Conservation (phyloP, 2,888 invertebrate species). For the Leucania comma region DNA sequence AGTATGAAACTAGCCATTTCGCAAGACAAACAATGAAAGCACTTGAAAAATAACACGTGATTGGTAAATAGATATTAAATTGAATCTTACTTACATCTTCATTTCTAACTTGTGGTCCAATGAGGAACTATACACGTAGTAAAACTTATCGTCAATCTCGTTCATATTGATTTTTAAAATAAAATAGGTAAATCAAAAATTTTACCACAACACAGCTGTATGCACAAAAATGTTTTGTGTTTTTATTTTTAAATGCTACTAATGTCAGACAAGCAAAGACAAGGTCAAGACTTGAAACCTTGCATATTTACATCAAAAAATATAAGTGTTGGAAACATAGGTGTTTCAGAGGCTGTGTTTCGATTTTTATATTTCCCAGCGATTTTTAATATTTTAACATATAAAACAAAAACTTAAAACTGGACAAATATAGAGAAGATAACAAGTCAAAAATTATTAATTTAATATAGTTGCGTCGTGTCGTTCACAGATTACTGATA, state of each 20-base stretch:
- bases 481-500: no score
- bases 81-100: slow-evolving; percentile 94
- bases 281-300: neutral
- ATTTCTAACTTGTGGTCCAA: slow-evolving; percentile 96
- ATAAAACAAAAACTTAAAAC: no score
- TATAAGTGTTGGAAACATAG: neutral
- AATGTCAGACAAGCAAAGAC: slow-evolving; percentile 8
- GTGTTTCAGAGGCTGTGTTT: neutral
- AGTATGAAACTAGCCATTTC: slow-evolving; percentile 19
- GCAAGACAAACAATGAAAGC: slow-evolving; percentile 20
- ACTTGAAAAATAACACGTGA: slow-evolving; percentile 3
- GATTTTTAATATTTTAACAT: neutral
- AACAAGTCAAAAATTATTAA: no score
- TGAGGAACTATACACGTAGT: slow-evolving; percentile 97
- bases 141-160: slow-evolving; percentile 94
- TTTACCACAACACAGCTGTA: slow-evolving; percentile 52
- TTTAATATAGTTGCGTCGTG: no score
- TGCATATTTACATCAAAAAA: neutral
- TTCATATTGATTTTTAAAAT: slow-evolving; percentile 88
- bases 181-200: neutral
- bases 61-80: slow-evolving; percentile 11
- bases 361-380: neutral
- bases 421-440: no score
- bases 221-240: slow-evolving; percentile 14
- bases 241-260: slow-evolving; percentile 9